Base-by-base conservation (phyloP, 2,888 invertebrate genomes). In the Acrobasis suavella region DNA sequence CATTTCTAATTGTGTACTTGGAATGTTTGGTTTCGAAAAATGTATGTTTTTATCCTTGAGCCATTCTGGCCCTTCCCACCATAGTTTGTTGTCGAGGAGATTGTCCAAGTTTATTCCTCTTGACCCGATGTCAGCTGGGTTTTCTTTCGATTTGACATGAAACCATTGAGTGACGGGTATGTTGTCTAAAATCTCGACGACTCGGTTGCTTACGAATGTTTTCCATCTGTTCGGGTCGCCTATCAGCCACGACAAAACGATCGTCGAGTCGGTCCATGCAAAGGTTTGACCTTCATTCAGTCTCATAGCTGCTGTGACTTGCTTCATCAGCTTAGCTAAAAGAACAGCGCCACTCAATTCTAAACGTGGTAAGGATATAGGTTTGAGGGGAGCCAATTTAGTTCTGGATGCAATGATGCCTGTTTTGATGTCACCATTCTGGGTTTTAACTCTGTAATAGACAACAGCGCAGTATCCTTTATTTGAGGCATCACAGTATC, bases 31-130 rank as follows among this genome's bases (percentile, higher is more conserved):
- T 49, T 49, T 49, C 1, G 49, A n/a, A 15, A 49, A 49, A 15
- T 49, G 1, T 49, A 49, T 49, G 12, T 49, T 49, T 14, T 49
- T 49, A 49, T 49, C 49, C 15, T 15, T 14, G n/a, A 66, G 54
- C 65, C 66, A 67, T 8, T 39, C 3, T 10, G 69, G 70, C 14
- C 72, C 70, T n/a, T 63, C 37, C 68, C 69, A 72, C 70, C 69
- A 72, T 22, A 72, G 42, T 6, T 52, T 14, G 42, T 70, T 64
- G 0, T 65, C 9, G n/a, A 12, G 32, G 49, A 67, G 37, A 49
- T 66, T 66, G 12, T 50, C 14, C 0, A 61, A 15, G 9, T 58
- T 54, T 9, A 65, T 8, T 2, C 68, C 68, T n/a, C 69, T 60
- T 12, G 65, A 67, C 3, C 65, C 68, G 50, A 68, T 67, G 60